Conservation (phyloP, 2,797 vertebrate genomes). For the Halcyon smyrnensis region DNA sequence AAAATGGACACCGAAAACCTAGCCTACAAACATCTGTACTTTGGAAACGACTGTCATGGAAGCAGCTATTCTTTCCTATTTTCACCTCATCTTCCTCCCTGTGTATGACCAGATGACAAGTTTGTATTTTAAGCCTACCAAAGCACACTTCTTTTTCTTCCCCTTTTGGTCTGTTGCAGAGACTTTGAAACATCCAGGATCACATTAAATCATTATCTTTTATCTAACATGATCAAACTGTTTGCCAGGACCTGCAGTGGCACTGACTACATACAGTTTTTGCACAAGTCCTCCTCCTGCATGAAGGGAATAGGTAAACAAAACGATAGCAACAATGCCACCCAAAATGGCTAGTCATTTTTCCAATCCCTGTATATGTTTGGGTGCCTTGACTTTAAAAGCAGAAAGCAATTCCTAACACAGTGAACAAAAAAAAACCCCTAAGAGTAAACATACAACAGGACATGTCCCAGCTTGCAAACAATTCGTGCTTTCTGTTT, state of each 20-base stretch:
- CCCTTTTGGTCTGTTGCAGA: neutral
- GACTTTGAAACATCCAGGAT: neutral
- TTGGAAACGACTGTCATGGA: neutral
- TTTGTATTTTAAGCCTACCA: neutral
- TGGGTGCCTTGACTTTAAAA: neutral
- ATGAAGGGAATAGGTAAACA: neutral
- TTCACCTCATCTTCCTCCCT: neutral
- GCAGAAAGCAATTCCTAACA: neutral
- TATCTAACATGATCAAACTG: neutral
- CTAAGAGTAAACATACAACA: neutral
- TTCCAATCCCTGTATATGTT: neutral
- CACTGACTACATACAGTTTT: neutral
- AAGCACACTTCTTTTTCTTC: neutral
- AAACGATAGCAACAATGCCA: neutral
- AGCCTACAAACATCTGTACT: neutral
- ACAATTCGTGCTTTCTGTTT: conserved; percentile 17
- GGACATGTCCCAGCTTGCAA: neutral
- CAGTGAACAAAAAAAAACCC: neutral
- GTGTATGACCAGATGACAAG: neutral
- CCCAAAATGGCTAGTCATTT: neutral
- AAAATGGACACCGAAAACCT: neutral
- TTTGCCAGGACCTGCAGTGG: neutral
- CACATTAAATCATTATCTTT: neutral
- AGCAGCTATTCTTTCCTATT: neutral
- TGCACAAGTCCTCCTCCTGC: neutral